Evolutionary conservation across 2,888 invertebrate genomes (phyloP).

Genomic region (Meganola albula): DNA sequence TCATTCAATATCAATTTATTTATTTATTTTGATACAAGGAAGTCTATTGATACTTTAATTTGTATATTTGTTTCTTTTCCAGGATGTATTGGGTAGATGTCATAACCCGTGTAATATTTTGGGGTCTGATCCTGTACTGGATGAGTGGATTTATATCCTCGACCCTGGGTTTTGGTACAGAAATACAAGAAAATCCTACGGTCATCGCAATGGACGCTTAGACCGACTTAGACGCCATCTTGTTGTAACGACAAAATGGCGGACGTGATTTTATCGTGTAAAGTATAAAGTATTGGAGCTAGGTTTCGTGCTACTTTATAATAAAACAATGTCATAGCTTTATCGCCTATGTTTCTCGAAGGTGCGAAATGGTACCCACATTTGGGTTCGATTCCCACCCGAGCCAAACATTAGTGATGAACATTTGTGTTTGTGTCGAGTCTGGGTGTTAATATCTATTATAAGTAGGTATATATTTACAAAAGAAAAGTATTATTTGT

Average conservation of each 20-base stretch:
- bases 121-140: constrained; percentile 79
- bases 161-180: constrained; percentile 30
- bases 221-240: constrained; percentile 10
- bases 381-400: no score
- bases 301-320: not conserved
- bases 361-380: no score
- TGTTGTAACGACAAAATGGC: constrained; percentile 2
- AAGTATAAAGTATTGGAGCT: not conserved
- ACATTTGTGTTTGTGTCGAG: no score
- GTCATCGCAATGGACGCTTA: constrained; percentile 41
- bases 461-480: no score
- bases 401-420: no score
- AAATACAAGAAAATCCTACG: constrained; percentile 31
- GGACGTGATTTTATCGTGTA: not conserved
- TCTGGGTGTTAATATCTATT: no score
- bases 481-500: no score
- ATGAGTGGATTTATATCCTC: constrained; percentile 51
- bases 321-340: not conserved
- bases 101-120: constrained; percentile 82
- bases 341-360: no score
- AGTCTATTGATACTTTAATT: no score
- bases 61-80: no score
- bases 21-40: no score
- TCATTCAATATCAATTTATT: no score
- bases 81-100: constrained; percentile 94